These are phyloP conservation scores for Petrolisthes cinctipes DNA, from an alignment of 2,888 invertebrate genomes.

Conservation along the genomic window DNA sequence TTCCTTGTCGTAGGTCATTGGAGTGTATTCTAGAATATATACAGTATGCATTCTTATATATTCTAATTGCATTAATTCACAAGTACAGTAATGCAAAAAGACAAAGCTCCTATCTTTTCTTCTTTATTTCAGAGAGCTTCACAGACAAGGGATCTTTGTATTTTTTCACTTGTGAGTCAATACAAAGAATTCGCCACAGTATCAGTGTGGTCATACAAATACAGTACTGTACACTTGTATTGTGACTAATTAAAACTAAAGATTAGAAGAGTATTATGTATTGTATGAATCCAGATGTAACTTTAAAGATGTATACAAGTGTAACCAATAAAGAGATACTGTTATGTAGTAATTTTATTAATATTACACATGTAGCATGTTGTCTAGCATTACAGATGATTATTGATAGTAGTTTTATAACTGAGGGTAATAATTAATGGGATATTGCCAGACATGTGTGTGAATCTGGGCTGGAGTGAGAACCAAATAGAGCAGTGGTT, in stretches of 20 bases:
- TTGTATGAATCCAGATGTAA: conserved; percentile 30
- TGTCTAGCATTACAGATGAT: not conserved
- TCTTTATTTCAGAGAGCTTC: no score
- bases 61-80: not conserved
- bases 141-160: no score
- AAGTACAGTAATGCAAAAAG: no score
- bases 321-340: conserved; percentile 34
- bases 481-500: not conserved
- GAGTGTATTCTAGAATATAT: not conserved
- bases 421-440: not conserved
- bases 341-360: conserved; percentile 9
- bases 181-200: not conserved
- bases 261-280: conserved; percentile 39
- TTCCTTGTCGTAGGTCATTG: conserved; percentile 23
- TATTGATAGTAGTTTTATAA: not conserved
- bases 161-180: not conserved
- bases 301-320: conserved; percentile 27
- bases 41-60: no score
- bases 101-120: no score
- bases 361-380: not conserved
- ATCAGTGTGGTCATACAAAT: not conserved
- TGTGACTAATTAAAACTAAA: conserved; percentile 5
- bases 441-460: not conserved
- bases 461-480: not conserved
- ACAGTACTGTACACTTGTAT: not conserved